Conservation (phyloP, 2,113 vertebrate genomes). For the Aphelocoma coerulescens region DNA sequence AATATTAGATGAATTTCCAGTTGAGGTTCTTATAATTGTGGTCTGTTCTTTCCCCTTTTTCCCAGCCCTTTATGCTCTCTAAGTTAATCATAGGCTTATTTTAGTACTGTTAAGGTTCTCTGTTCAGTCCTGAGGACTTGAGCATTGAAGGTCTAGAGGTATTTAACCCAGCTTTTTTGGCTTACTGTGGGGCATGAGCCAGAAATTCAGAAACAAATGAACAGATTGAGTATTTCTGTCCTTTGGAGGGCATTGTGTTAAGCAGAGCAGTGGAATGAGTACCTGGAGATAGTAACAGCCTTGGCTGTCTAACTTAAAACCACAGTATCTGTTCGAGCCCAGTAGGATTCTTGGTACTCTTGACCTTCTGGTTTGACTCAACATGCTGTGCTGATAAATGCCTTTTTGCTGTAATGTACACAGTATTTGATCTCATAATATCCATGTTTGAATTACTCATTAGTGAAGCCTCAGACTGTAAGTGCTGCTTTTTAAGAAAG, state of each 20-base stretch:
- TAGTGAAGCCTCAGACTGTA: background rate
- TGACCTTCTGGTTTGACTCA: background rate
- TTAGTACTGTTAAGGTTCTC: background rate
- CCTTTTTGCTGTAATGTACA: background rate
- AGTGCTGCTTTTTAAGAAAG: background rate
- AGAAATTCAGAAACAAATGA: background rate
- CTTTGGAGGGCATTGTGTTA: background rate
- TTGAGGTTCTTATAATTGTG: background rate
- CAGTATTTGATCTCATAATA: background rate
- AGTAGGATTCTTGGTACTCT: background rate
- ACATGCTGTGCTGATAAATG: background rate
- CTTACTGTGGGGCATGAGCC: background rate
- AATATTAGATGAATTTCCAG: background rate
- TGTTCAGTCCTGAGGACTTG: background rate
- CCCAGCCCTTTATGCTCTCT: background rate
- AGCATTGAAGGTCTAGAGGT: background rate
- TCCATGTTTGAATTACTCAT: background rate
- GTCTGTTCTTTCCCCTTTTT: background rate
- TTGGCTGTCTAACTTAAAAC: rapidly evolving
- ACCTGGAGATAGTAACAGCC: background rate
- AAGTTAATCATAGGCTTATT: background rate
- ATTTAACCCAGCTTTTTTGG: background rate
- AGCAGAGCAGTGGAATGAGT: background rate
- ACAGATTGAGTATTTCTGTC: background rate
- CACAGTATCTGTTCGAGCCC: background rate